Percentiles rank a stretch among this genome's conserved stretches.
Evolutionary conservation across 2,888 invertebrate genomes (phyloP).

Genomic region (Apantesis nais): DNA sequence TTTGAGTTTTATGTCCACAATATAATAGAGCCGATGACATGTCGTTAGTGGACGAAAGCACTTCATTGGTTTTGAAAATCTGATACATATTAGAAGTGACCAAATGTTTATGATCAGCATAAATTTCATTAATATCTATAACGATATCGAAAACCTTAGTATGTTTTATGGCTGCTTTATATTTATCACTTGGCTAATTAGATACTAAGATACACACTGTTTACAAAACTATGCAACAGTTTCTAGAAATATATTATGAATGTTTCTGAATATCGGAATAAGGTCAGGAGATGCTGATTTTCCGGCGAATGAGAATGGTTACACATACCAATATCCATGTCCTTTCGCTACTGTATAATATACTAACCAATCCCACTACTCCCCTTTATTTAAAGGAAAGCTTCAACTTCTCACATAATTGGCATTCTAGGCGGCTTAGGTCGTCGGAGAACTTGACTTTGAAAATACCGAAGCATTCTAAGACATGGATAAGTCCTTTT

Average conservation of each 20-base stretch:
- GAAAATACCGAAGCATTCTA: too few relatives aligned
- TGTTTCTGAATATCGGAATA: too few relatives aligned
- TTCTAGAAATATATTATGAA: neutral
- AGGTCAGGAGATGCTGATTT: too few relatives aligned
- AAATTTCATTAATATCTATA: neutral
- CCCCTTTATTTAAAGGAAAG: too few relatives aligned
- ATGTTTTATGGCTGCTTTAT: neutral
- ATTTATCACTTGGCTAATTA: neutral
- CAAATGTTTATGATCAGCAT: neutral
- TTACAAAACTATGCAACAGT: neutral
- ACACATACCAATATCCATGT: too few relatives aligned
- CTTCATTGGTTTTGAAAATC: constrained; percentile 2
- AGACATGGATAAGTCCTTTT: too few relatives aligned
- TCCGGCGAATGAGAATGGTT: too few relatives aligned
- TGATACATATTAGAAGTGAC: neutral
- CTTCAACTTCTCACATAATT: too few relatives aligned
- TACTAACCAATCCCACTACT: too few relatives aligned
- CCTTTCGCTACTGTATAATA: too few relatives aligned
- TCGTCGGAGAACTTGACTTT: too few relatives aligned
- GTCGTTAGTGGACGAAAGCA: neutral
- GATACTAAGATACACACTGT: neutral
- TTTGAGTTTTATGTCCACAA: constrained; percentile 40
- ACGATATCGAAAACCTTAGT: neutral
- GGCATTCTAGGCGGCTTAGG: too few relatives aligned
- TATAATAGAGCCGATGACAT: constrained; percentile 28